Evolutionary conservation across 2,888 invertebrate species (phyloP), one percentile per base, ranked within the genome.

Genomic region (Pterostichus niger): DNA sequence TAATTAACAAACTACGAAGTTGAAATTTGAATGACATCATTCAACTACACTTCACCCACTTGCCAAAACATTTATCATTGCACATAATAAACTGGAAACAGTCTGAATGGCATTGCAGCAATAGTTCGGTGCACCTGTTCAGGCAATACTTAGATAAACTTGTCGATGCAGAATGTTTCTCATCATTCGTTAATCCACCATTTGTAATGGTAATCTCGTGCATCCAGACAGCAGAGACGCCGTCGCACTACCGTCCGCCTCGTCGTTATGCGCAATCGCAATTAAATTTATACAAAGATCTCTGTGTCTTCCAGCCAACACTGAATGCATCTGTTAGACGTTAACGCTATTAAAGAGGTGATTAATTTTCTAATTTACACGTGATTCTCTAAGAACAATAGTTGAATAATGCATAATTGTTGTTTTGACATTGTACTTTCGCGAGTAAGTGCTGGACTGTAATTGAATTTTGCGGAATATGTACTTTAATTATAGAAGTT

Each of bases 351-450:
- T 79, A 77, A 77, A 77, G 77, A 78, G 44, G 59, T 78, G 78
- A 80, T 68, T 68, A 52, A 80, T 79, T 79, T 79, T 79, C 79
- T 79, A 79, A 79, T 80, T 78, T 52, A 80, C 79, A 64, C 71
- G 64, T 79, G 80, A 80, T 80, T 80, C 40, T 52, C 46, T 49
- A 44, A 33, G 35, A 52, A 80, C 80, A 80, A 80, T 71, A 80
- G 68, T 35, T 24, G 52, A 52, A 17, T 80, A 71, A 80, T 71
- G 61, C 49, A 49, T 71, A 35, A 59, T 44, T 80, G 54, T 80
- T 80, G 68, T 54, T 71, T 52, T 80, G 24, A 80, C 49, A 46
- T 44, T 73, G 40, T 46, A 24, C 15, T 31, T 61, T 33, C 40
- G 10, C 11, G n/a, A 44, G 44, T n/a, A 31, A 33, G 40, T 13